Conservation (phyloP, 2,888 invertebrate genomes). For the Lithophane socia region DNA sequence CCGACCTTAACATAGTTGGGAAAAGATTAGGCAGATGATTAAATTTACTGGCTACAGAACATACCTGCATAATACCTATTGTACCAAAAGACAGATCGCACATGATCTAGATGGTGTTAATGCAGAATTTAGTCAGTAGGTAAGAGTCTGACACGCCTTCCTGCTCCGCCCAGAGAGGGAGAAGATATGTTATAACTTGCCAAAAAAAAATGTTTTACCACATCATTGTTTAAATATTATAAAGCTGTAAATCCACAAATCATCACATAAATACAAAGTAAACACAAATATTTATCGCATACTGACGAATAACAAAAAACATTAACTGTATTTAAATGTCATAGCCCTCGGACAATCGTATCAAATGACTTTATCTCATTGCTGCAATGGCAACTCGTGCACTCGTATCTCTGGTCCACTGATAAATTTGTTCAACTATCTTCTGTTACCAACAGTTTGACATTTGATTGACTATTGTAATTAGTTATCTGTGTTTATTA, state of each 20-base stretch:
- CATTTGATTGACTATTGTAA: constrained; percentile 57
- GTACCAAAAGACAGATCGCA: too few species aligned
- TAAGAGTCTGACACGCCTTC: too few species aligned
- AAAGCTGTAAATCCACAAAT: neutral
- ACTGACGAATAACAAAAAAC: constrained; percentile 41
- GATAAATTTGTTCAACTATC: constrained; percentile 54
- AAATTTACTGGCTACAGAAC: too few species aligned
- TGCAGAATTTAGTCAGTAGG: too few species aligned
- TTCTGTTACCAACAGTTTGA: constrained; percentile 32
- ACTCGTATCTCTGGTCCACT: constrained; percentile 37
- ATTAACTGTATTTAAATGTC: constrained; percentile 50
- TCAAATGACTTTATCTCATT: constrained; percentile 63
- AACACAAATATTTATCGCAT: constrained; percentile 1
- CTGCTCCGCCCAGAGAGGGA: too few species aligned
- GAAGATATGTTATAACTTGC: too few species aligned
- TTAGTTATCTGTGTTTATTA: constrained; percentile 44
- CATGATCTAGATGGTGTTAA: too few species aligned
- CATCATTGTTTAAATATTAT: neutral
- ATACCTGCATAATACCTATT: too few species aligned
- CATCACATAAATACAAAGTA: constrained; percentile 2
- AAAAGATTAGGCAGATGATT: neutral
- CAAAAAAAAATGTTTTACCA: neutral
- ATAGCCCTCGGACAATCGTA: constrained; percentile 49
- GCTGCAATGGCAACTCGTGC: constrained; percentile 17
- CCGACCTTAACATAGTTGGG: too few species aligned